Conservation (phyloP, 2,888 invertebrate species). For the Cistogaster globosa region DNA sequence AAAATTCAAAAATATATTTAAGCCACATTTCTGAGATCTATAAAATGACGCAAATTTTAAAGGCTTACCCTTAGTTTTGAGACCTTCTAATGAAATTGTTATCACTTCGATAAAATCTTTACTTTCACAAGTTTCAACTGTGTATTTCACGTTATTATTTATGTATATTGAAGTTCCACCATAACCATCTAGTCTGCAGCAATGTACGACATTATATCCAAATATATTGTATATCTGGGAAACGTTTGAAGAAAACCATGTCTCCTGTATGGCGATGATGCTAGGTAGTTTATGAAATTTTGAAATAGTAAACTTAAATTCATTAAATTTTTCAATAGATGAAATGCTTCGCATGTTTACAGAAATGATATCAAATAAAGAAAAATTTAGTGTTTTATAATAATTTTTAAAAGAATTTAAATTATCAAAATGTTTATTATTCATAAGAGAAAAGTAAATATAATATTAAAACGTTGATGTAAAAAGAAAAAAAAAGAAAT, state of each 20-base stretch:
- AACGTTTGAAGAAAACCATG: not conserved
- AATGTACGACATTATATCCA: not conserved
- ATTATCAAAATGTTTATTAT: not conserved
- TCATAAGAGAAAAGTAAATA: not conserved
- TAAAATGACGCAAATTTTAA: not conserved
- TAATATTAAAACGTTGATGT: not conserved
- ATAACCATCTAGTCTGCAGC: not conserved
- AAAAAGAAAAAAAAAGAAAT: not conserved
- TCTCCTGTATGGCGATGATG: not conserved
- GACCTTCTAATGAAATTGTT: not conserved
- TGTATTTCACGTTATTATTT: not conserved
- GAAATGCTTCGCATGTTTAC: not conserved
- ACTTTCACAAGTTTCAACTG: not conserved
- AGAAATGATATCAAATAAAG: no score
- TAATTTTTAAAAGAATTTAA: no score
- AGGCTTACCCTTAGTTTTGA: not conserved
- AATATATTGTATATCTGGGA: not conserved
- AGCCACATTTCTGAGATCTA: not conserved
- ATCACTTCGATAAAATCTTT: not conserved
- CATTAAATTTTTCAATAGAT: no score
- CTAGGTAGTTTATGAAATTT: not conserved
- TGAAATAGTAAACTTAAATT: not conserved
- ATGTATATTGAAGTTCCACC: not conserved
- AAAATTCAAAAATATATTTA: not conserved
- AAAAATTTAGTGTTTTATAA: not conserved